Evolutionary conservation across 1,140 invertebrate species (phyloP), one percentile per base, ranked within the genome.

Genomic region (Cyclargus thomasi): DNA sequence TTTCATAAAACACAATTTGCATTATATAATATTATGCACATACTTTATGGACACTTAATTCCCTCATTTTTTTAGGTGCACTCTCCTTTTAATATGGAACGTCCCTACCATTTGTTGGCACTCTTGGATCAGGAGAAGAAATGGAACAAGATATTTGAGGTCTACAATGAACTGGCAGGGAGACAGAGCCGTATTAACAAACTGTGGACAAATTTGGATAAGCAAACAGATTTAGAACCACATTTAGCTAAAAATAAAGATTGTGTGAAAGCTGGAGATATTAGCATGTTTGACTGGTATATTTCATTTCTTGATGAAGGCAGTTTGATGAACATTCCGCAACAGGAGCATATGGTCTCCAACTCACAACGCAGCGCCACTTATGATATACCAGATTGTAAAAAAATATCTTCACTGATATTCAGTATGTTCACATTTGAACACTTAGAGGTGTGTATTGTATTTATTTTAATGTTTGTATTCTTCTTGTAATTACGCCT

Each of bases 391-490:
- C 96, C 96, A 8, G 92, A 95, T 71, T 97, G 96, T 85, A 92
- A 92, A 69, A 86, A 92, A 62, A 92, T 93, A 68, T 91, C 92
- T 69, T 90, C 92, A n/a, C 82, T 96, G 23, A 93, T 94, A 63
- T 96, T 95, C 79, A 95, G 94, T 79, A 95, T 96, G 92, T 92
- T 94, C 84, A 90, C 94, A 5, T 97, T 96, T 91, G 96, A 97
- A 83, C 95, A 97, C 91, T 91, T 97, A 55, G 92, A 94, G 82
- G 95, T 95, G 90, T 81, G 90, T 67, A 3, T 14, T 47, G 5
- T 14, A 47, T 16, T 47, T 47, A 47, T 47, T 5, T 35, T 35
- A 35, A 5, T 5, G 8, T 35, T 35, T 35, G 29, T 35, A 5
- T 35, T 35, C 29, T 35, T 5, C 3, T 35, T 35, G n/a, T n/a